Conservation (phyloP, 2,113 vertebrate genomes). For the western clawed frog (Xenopus tropicalis) region UCB_Xtro_10.0 CM004448.2:64973501-64974000, state of each 20-base stretch:
- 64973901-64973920: constrained; percentile 80
- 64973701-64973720: constrained; percentile 66
- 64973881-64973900: constrained; percentile 89
- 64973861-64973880: constrained; percentile 85
- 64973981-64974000: constrained; percentile 73
- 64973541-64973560: constrained; percentile 96
- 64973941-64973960: constrained; percentile 75
- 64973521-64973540: constrained; percentile 84
- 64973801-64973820: constrained; percentile 92
- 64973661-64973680: constrained; percentile 88
- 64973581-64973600: constrained; percentile 74
- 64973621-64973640: constrained; percentile 74
- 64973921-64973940: constrained; percentile 87
- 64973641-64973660: constrained; percentile 91
- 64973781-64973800: constrained; percentile 73
- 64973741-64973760: constrained; percentile 87
- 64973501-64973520: constrained; percentile 70
- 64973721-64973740: constrained; percentile 67
- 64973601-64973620: constrained; percentile 59
- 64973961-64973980: constrained; percentile 84
- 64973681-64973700: constrained; percentile 81
- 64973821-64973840: constrained; percentile 96
- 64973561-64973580: constrained; percentile 83
- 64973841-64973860: constrained; percentile 96
- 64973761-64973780: constrained; percentile 82